These are phyloP conservation scores for Streptopelia turtur DNA, from an alignment of 2,797 vertebrate species.

Conservation along the genomic window DNA sequence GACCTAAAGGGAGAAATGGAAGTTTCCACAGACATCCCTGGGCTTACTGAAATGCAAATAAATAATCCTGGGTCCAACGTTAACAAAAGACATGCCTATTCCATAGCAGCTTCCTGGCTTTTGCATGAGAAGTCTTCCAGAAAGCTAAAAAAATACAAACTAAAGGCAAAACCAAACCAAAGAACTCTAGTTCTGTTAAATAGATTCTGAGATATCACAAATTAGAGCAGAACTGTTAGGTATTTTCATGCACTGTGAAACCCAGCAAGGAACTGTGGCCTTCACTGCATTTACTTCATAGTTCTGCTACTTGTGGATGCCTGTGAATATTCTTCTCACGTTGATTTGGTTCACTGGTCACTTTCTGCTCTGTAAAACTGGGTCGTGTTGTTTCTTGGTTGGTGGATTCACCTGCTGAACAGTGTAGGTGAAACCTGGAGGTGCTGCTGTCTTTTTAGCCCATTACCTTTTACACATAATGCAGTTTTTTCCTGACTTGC, in stretches of 20 bases:
- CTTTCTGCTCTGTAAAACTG: neutral
- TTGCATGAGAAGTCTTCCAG: neutral
- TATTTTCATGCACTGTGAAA: neutral
- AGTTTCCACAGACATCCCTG: neutral
- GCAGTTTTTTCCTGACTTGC: neutral
- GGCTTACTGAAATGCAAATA: neutral
- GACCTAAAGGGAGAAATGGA: neutral
- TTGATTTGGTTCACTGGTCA: neutral
- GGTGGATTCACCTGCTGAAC: neutral
- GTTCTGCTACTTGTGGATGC: neutral
- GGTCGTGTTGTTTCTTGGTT: neutral
- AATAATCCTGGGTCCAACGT: neutral
- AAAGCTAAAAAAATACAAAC: neutral
- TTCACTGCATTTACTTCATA: neutral
- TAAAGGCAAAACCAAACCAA: neutral
- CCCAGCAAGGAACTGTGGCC: neutral
- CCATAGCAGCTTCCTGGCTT: neutral
- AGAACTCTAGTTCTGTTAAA: neutral
- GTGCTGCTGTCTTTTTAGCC: neutral
- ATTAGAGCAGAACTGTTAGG: neutral
- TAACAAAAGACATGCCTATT: neutral
- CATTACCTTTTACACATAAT: neutral
- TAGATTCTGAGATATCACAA: neutral
- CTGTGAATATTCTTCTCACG: neutral
- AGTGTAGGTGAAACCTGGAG: neutral